Evolutionary conservation across 2,888 invertebrate species (phyloP).

Genomic region (Amorpha juglandis): DNA sequence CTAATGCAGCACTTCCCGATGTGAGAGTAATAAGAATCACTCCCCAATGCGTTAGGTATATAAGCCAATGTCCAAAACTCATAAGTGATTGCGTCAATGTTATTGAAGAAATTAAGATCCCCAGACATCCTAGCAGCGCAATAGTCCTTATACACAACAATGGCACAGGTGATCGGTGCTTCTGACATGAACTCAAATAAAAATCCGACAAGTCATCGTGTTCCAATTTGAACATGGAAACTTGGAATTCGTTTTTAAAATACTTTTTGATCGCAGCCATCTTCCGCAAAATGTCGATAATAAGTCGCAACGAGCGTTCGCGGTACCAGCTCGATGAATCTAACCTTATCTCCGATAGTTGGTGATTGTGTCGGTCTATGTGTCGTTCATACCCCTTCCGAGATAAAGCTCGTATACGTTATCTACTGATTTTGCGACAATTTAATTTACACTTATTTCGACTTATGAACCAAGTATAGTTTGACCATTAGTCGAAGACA

Average conservation of each 20-base stretch:
- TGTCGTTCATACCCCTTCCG: slow-evolving; percentile 36
- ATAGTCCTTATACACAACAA: slow-evolving; percentile 56
- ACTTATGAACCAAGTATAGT: too few species aligned
- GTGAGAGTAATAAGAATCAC: slow-evolving; percentile 58
- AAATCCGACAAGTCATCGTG: slow-evolving; percentile 63
- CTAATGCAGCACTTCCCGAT: slow-evolving; percentile 54
- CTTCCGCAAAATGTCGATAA: slow-evolving; percentile 31
- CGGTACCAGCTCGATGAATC: slow-evolving; percentile 32
- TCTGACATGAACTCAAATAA: slow-evolving; percentile 62
- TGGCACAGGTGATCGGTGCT: slow-evolving; percentile 56
- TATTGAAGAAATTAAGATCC: slow-evolving; percentile 57
- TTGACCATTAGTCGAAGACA: too few species aligned
- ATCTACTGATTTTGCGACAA: background rate
- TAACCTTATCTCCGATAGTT: slow-evolving; percentile 45
- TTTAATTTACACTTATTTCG: background rate
- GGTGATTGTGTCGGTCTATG: slow-evolving; percentile 40
- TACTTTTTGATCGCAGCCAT: slow-evolving; percentile 63
- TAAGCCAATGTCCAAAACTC: slow-evolving; percentile 56
- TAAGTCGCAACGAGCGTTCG: slow-evolving; percentile 35
- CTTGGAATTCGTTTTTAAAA: slow-evolving; percentile 58
- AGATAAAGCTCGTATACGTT: slow-evolving; percentile 39
- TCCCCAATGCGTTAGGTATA: slow-evolving; percentile 76
- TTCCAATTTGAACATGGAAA: slow-evolving; percentile 53
- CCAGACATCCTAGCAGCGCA: slow-evolving; percentile 59
- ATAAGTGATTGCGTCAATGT: slow-evolving; percentile 42